These are phyloP conservation scores for Lampris incognitus DNA, from an alignment of 2,113 vertebrate species.

Conservation along the genomic window DNA sequence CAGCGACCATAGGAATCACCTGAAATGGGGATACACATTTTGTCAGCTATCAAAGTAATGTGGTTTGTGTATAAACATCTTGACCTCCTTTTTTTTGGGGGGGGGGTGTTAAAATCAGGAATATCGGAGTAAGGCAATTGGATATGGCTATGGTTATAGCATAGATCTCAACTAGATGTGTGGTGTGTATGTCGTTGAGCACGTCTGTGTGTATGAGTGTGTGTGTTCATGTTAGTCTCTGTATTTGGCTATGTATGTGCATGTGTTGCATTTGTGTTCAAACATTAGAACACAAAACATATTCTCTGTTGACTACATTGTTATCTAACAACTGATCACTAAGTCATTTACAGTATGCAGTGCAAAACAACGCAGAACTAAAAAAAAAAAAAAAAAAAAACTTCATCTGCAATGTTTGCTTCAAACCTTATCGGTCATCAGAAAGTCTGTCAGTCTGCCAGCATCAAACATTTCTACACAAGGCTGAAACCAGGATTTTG, in stretches of 20 bases:
- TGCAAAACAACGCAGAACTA: neutral
- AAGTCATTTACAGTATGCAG: too few relatives aligned
- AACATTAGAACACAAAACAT: slow-evolving; percentile 22
- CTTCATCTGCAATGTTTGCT: neutral
- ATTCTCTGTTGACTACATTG: neutral
- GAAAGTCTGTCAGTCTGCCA: slow-evolving; percentile 33
- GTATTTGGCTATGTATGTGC: neutral
- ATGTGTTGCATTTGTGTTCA: slow-evolving; percentile 9
- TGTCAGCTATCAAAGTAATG: slow-evolving; percentile 4
- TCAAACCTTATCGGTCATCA: slow-evolving; percentile 4
- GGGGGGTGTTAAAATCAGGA: slow-evolving; percentile 14
- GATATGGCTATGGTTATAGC: slow-evolving; percentile 67
- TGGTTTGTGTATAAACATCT: slow-evolving; percentile 36
- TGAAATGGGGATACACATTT: slow-evolving; percentile 33
- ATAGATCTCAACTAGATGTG: slow-evolving; percentile 27
- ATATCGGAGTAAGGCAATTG: slow-evolving; percentile 74
- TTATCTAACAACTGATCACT: too few relatives aligned
- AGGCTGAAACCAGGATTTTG: neutral
- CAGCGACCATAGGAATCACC: slow-evolving; percentile 40
- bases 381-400: neutral
- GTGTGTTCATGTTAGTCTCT: neutral
- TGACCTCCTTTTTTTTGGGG: slow-evolving; percentile 26
- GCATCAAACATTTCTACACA: neutral
- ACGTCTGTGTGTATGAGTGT: slow-evolving; percentile 56
- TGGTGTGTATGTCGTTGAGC: slow-evolving; percentile 44